A percentile compares a stretch with the other conserved stretches of the same genome.
Evolutionary conservation across 2,113 vertebrate genomes (phyloP).

Genomic region (Ellobius talpinus): DNA sequence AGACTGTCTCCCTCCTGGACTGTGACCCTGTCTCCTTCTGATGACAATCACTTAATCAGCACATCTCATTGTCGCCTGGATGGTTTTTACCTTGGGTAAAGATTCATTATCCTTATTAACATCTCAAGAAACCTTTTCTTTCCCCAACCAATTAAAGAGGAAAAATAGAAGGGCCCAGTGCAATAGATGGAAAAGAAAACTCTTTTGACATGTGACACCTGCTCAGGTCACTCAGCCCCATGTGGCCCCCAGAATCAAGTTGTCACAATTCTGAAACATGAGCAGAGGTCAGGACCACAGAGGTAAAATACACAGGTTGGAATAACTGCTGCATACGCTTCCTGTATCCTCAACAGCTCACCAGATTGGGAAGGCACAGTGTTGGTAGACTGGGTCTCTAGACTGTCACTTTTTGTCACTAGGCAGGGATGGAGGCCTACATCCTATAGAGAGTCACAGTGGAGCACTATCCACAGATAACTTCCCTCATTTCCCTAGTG

Average conservation of each 20-base stretch:
- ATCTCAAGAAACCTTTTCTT: conserved; percentile 81
- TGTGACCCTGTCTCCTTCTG: conserved; percentile 84
- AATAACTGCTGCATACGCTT: not conserved
- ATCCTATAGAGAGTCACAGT: not conserved
- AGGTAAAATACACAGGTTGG: conserved; percentile 48
- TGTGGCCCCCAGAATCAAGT: not conserved
- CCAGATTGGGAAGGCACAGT: not conserved
- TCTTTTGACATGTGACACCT: conserved; percentile 63
- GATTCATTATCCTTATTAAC: conserved; percentile 87
- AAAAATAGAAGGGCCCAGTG: conserved; percentile 73
- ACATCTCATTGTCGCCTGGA: conserved; percentile 81
- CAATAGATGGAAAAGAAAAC: conserved; percentile 68
- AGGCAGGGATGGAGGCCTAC: not conserved
- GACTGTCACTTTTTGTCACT: not conserved
- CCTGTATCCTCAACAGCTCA: not conserved
- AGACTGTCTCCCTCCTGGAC: conserved; percentile 83
- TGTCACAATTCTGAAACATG: conserved; percentile 15
- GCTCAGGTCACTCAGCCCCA: conserved; percentile 56
- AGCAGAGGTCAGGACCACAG: not conserved
- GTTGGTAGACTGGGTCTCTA: not conserved
- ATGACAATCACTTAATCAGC: conserved; percentile 88
- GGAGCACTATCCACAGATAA: not conserved
- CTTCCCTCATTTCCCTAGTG: not conserved
- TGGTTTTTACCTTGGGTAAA: conserved; percentile 87
- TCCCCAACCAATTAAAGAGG: conserved; percentile 83